phyloP scores from a whole-genome alignment of 1,140 invertebrate species.

The Lasioglossum albipes region DNA sequence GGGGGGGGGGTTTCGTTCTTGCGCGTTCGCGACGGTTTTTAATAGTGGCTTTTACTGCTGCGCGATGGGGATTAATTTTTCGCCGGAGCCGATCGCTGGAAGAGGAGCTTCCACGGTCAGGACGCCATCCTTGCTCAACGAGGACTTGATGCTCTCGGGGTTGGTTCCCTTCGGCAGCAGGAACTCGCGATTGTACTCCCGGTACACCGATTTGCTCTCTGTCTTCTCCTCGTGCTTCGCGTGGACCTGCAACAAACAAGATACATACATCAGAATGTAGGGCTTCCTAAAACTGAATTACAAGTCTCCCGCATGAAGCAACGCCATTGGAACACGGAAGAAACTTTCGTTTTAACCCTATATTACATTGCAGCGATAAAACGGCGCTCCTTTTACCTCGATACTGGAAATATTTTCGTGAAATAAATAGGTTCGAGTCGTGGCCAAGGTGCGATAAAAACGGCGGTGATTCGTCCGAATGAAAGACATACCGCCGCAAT shows the following conservation, averaged over 20 bases:
- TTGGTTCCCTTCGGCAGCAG: slow-evolving; percentile 95
- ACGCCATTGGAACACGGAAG: no score
- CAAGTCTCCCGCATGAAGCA: no score
- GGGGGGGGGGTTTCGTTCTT: background rate
- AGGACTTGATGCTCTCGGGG: slow-evolving; percentile 94
- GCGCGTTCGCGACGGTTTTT: slow-evolving; percentile 46
- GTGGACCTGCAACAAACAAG: slow-evolving; percentile 88
- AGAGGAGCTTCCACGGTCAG: slow-evolving; percentile 96
- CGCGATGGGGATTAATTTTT: slow-evolving; percentile 89
- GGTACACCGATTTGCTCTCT: slow-evolving; percentile 95
- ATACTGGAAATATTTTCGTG: background rate
- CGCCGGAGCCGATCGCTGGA: slow-evolving; percentile 86
- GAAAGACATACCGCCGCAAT: background rate
- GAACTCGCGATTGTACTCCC: slow-evolving; percentile 98
- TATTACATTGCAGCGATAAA: no score
- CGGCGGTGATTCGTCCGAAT: background rate
- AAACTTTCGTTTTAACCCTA: no score
- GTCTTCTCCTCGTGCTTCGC: slow-evolving; percentile 98
- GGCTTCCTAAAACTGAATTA: no score
- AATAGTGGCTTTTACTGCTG: slow-evolving; percentile 81
- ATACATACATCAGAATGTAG: no score
- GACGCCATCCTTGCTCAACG: slow-evolving; percentile 94
- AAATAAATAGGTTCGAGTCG: background rate
- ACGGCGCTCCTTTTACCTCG: background rate
- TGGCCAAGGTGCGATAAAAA: background rate